A percentile compares a stretch with the other conserved stretches of the same genome.
phyloP scores from a whole-genome alignment of 2,797 vertebrate genomes.

The Vespertilio murinus region DNA sequence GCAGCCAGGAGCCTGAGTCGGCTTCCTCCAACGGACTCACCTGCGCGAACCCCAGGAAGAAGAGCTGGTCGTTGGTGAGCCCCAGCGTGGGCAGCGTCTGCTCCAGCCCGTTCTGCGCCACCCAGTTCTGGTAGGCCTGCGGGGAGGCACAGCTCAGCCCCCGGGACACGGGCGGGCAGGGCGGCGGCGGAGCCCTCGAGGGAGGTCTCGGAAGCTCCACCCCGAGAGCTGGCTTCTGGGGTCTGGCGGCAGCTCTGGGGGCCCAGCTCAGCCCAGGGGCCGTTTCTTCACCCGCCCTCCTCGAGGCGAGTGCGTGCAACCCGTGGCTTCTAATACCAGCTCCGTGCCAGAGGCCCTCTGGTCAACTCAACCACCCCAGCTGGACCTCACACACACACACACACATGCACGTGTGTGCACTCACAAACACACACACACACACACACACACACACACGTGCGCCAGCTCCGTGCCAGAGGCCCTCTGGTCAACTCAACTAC shows the following conservation, averaged over 20 bases:
- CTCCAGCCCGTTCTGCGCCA: slow-evolving; percentile 93
- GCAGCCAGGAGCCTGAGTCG: background rate
- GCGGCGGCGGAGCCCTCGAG: rapidly evolving
- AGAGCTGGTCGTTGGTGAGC: slow-evolving; percentile 96
- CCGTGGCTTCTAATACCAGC: rapidly evolving
- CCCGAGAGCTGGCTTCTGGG: background rate
- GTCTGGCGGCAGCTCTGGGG: background rate
- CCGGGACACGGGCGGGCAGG: rapidly evolving
- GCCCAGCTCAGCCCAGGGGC: background rate
- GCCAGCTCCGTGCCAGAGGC: too few relatives aligned
- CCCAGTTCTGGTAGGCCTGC: slow-evolving; percentile 97
- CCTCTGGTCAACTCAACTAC: too few relatives aligned
- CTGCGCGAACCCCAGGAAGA: slow-evolving; percentile 98
- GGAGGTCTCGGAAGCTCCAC: background rate
- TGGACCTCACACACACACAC: too few relatives aligned
- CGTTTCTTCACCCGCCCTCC: background rate
- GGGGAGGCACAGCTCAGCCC: background rate
- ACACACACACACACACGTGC: too few relatives aligned
- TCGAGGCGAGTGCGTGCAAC: rapidly evolving
- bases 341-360: rapidly evolving
- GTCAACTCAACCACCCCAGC: background rate
- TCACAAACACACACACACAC: too few relatives aligned
- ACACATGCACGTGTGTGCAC: too few relatives aligned
- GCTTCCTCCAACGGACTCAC: slow-evolving; percentile 81
- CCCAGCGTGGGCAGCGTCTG: slow-evolving; percentile 90